Conservation (phyloP, 2,797 vertebrate species). For the Enteromius radiatus region DNA sequence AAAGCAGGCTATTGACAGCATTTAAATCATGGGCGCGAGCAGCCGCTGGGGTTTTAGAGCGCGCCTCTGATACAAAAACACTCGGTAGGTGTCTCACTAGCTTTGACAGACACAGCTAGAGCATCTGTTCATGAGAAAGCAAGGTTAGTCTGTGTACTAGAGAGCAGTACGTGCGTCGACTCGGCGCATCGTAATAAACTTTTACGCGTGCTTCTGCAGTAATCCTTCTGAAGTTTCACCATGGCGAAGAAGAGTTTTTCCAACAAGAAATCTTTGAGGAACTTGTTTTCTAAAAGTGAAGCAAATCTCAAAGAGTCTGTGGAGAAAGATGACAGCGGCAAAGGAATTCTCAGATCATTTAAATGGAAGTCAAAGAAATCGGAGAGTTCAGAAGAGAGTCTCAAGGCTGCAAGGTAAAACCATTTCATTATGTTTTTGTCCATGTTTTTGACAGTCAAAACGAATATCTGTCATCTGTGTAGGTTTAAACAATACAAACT, state of each 20-base stretch:
- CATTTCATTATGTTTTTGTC: neutral
- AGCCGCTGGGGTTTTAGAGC: neutral
- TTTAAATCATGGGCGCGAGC: neutral
- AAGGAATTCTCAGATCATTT: slow-evolving; percentile 31
- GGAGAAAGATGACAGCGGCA: slow-evolving; percentile 18
- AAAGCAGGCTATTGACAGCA: neutral
- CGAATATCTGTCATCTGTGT: neutral
- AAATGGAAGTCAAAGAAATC: slow-evolving; percentile 55
- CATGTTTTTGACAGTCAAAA: neutral
- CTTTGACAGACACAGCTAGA: neutral
- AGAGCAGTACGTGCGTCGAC: neutral
- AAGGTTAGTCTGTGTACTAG: neutral
- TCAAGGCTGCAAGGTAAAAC: slow-evolving; percentile 5
- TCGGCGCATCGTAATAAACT: neutral
- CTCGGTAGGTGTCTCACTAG: neutral
- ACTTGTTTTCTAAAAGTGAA: slow-evolving; percentile 61
- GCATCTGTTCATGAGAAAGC: neutral
- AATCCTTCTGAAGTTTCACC: no score
- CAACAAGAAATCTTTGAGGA: slow-evolving; percentile 49
- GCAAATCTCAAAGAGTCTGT: slow-evolving; percentile 43
- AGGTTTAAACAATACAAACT: neutral
- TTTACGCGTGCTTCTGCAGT: neutral
- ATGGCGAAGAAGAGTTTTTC: slow-evolving; percentile 51
- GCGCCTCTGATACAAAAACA: neutral
- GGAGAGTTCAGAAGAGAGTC: neutral